phyloP scores from a whole-genome alignment of 92 coral and sea anemone species.

The Galaxea fascicularis region DNA sequence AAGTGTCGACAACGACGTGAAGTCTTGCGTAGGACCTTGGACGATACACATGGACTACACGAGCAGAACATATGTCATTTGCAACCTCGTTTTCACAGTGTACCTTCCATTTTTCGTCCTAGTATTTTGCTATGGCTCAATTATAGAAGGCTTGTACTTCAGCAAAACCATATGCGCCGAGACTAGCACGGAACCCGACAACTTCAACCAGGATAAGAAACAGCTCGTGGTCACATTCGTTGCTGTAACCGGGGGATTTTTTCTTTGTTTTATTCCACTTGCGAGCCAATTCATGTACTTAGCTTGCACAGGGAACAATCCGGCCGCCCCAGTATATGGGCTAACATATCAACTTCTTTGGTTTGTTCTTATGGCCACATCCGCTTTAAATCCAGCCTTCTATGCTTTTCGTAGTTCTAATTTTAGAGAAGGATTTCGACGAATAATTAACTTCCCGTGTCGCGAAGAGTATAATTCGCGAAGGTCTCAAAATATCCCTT shows the following conservation, averaged over 20 bases:
- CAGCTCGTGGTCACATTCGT: constrained; percentile 18
- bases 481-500: neutral
- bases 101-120: constrained; percentile 6
- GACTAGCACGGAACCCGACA: neutral
- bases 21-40: constrained; percentile 15
- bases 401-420: constrained; percentile 52
- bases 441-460: neutral
- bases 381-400: constrained; percentile 31
- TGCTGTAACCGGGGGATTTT: neutral
- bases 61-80: neutral
- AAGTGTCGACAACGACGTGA: neutral
- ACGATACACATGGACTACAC: neutral
- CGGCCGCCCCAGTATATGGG: neutral
- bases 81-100: neutral
- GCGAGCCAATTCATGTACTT: neutral
- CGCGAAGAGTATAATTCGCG: neutral
- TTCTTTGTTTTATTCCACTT: constrained; percentile 22
- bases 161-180: constrained; percentile 18
- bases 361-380: constrained; percentile 2
- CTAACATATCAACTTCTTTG: neutral
- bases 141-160: constrained; percentile 32
- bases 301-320: neutral
- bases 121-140: constrained; percentile 34
- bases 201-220: neutral
- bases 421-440: constrained; percentile 39